Percentiles rank a stretch among this genome's conserved stretches.
phyloP scores from a whole-genome alignment of 2,797 vertebrate genomes.

The Denticeps clupeoides region DNA sequence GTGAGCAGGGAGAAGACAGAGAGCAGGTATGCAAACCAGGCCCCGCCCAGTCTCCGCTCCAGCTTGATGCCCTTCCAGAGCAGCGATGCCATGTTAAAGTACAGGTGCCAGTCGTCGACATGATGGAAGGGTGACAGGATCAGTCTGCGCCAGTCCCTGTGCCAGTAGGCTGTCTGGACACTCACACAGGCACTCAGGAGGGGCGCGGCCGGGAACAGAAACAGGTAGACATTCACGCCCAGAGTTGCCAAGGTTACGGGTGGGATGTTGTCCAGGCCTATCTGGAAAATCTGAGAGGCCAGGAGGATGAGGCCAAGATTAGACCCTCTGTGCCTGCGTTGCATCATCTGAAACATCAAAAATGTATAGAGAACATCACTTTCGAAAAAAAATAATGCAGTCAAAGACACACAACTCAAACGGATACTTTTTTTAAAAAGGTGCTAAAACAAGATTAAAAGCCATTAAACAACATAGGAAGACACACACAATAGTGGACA shows the following conservation, averaged over 20 bases:
- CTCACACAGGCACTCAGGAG: conserved; percentile 67
- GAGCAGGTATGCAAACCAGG: conserved; percentile 76
- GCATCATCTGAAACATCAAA: conserved; percentile 51
- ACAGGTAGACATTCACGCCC: conserved; percentile 75
- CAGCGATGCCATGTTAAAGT: conserved; percentile 91
- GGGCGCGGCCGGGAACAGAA: conserved; percentile 63
- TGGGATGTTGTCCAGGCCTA: conserved; percentile 79
- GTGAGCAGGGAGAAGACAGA: conserved; percentile 73
- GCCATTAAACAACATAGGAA: too few relatives aligned
- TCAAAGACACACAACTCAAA: conserved; percentile 2
- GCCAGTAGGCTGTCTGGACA: conserved; percentile 61
- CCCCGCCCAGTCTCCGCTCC: conserved; percentile 69
- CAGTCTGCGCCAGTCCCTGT: conserved; percentile 72
- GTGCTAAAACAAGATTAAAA: too few relatives aligned
- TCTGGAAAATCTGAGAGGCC: conserved; percentile 68
- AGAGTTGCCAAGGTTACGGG: conserved; percentile 77
- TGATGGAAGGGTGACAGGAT: conserved; percentile 84
- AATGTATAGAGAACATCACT: background rate
- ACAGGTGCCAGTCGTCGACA: conserved; percentile 81
- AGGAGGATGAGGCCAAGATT: conserved; percentile 71
- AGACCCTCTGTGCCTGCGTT: conserved; percentile 53
- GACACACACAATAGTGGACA: too few relatives aligned
- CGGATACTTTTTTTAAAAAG: too few relatives aligned
- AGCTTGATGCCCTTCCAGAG: conserved; percentile 81
- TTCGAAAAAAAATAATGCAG: background rate